Evolutionary conservation across 2,113 vertebrate species (phyloP).

Genomic region (Labeo catla): DNA sequence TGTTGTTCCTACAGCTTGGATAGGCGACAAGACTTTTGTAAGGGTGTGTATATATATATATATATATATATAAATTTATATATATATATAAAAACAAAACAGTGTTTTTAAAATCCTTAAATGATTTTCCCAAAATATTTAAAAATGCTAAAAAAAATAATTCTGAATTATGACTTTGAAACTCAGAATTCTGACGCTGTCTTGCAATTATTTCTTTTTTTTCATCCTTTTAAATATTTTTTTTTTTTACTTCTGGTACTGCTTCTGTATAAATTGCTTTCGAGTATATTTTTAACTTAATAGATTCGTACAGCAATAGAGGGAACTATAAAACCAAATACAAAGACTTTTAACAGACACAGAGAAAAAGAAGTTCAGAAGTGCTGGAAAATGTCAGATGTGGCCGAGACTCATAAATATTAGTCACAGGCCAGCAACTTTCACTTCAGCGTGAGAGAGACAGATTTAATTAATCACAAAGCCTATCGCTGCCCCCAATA

Average conservation of each 20-base stretch:
- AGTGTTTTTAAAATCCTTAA: too few species aligned
- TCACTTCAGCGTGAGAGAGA: neutral
- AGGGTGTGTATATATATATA: too few species aligned
- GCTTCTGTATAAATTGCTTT: neutral
- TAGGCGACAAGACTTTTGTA: too few species aligned
- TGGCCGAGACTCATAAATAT: neutral
- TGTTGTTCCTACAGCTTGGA: too few species aligned
- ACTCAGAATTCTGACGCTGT: too few species aligned
- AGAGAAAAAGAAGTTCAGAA: neutral
- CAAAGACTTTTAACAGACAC: neutral
- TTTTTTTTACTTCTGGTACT: neutral
- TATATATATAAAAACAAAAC: too few species aligned
- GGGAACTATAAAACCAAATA: neutral
- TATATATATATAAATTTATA: too few species aligned
- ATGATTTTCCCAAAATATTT: too few species aligned
- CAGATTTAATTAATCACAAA: slow-evolving; percentile 11
- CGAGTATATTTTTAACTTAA: neutral
- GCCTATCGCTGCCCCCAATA: neutral
- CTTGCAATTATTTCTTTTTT: too few species aligned
- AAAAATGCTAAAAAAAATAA: too few species aligned
- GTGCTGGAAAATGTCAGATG: neutral
- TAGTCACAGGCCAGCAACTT: neutral
- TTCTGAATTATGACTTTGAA: too few species aligned
- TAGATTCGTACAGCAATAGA: neutral
- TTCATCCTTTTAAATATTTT: neutral